phyloP scores from a whole-genome alignment of 2,888 invertebrate species.

The Leptarthrus brevirostris region DNA sequence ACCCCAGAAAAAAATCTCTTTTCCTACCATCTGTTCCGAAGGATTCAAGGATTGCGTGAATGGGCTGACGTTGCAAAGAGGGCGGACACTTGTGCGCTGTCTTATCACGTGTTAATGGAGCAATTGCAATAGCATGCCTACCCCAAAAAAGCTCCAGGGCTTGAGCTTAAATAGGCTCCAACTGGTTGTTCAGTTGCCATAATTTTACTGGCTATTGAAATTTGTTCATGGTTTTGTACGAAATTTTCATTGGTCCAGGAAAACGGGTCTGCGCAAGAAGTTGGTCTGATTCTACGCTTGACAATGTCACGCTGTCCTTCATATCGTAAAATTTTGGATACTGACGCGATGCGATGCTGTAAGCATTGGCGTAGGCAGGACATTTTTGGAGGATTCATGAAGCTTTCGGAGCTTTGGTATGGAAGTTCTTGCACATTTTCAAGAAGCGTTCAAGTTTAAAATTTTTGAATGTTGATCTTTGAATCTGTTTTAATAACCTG shows the following conservation, averaged over 20 bases:
- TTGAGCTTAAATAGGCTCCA: conserved; percentile 34
- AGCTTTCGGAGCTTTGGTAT: no score
- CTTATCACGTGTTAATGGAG: conserved; percentile 39
- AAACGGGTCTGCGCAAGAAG: conserved; percentile 5
- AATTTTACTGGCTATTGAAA: conserved; percentile 9
- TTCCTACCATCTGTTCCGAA: conserved; percentile 10
- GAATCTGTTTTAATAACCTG: no score
- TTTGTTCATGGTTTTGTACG: conserved; percentile 18
- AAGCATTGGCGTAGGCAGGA: neutral
- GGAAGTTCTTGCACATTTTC: no score
- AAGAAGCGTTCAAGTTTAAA: no score
- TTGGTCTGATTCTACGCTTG: neutral
- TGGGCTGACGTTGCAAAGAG: conserved; percentile 24
- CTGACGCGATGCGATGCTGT: neutral
- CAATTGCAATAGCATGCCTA: conserved; percentile 28
- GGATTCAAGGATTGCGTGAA: conserved; percentile 20
- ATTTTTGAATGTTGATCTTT: no score
- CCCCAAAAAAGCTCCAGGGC: conserved; percentile 27
- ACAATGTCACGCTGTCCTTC: neutral
- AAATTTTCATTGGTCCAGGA: conserved; percentile 22
- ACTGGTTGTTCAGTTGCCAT: conserved; percentile 7
- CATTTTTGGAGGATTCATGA: no score
- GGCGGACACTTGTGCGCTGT: conserved; percentile 37
- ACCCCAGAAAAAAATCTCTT: neutral
- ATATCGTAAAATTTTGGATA: neutral